phyloP scores from a whole-genome alignment of 64 coral and sea anemone genomes.

The Montipora cactus region DNA sequence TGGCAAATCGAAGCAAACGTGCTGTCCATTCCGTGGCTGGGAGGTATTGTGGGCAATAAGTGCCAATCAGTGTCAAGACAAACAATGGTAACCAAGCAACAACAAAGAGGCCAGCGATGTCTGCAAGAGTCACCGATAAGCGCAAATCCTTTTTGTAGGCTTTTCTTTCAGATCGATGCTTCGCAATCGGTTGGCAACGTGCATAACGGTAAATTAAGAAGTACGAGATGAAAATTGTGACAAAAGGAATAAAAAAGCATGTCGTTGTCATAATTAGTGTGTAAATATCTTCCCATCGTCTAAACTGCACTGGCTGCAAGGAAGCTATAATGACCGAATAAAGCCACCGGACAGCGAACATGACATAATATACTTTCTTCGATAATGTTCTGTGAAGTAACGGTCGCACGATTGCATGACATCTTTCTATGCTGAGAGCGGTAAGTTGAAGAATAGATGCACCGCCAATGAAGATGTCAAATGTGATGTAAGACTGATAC shows the following conservation, averaged over 20 bases:
- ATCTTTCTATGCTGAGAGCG: conserved; percentile 85
- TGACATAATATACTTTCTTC: conserved; percentile 64
- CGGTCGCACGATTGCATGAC: conserved; percentile 84
- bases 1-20: conserved; percentile 12
- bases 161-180: conserved; percentile 33
- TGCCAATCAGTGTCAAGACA: conserved; percentile 61
- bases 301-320: conserved; percentile 61
- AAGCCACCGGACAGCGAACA: conserved; percentile 71
- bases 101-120: conserved; percentile 71
- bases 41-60: conserved; percentile 28
- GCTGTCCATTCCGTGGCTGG: neutral
- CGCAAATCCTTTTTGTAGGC: conserved; percentile 65
- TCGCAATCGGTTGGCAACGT: conserved; percentile 26
- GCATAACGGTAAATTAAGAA: conserved; percentile 59
- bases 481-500: conserved; percentile 74
- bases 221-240: conserved; percentile 73
- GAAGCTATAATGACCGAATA: conserved; percentile 59
- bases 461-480: conserved; percentile 93
- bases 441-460: conserved; percentile 94
- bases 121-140: conserved; percentile 60
- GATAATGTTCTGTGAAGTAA: conserved; percentile 78
- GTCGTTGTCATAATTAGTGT: conserved; percentile 70
- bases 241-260: conserved; percentile 73
- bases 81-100: conserved; percentile 71
- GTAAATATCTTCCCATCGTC: conserved; percentile 39